Evolutionary conservation across 2,113 vertebrate genomes (phyloP).

Genomic region (Acanthochromis polyacanthus): DNA sequence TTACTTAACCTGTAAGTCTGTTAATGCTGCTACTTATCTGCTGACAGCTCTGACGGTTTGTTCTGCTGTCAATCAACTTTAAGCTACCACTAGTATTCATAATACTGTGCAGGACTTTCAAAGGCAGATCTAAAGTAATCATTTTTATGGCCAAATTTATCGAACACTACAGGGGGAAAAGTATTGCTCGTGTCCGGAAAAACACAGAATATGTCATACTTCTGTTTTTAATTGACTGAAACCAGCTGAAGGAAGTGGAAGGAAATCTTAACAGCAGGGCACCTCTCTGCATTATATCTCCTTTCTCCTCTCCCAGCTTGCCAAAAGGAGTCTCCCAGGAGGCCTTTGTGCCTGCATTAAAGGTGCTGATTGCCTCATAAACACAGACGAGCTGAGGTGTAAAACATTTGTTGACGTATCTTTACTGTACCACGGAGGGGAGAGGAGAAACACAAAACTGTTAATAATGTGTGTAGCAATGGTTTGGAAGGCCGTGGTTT

Average conservation of each 20-base stretch:
- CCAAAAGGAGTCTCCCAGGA: constrained; percentile 45
- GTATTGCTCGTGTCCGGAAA: not conserved
- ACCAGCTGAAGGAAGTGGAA: not conserved
- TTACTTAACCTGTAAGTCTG: not conserved
- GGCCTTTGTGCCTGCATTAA: constrained; percentile 52
- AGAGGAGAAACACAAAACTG: constrained; percentile 2
- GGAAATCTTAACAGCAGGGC: not conserved
- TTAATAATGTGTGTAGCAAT: not conserved
- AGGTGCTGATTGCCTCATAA: constrained; percentile 67
- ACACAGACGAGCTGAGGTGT: constrained; percentile 56
- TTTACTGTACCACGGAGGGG: not conserved
- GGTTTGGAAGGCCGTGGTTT: constrained; percentile 1
- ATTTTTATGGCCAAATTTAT: too few species aligned
- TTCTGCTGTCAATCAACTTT: not conserved
- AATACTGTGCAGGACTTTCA: too few species aligned
- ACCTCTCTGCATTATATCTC: constrained; percentile 1
- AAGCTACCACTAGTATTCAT: not conserved
- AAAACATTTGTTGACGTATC: constrained; percentile 45
- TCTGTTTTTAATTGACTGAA: not conserved
- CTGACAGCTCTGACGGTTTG: not conserved
- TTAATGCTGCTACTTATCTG: not conserved
- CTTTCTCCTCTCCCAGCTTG: constrained; percentile 16
- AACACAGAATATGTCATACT: not conserved
- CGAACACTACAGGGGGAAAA: too few species aligned
- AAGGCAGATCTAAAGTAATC: too few species aligned